A percentile compares a stretch with the other conserved stretches of the same genome.
Evolutionary conservation across 2,888 invertebrate genomes (phyloP).

Genomic region (Cataglyphis cursor): DNA sequence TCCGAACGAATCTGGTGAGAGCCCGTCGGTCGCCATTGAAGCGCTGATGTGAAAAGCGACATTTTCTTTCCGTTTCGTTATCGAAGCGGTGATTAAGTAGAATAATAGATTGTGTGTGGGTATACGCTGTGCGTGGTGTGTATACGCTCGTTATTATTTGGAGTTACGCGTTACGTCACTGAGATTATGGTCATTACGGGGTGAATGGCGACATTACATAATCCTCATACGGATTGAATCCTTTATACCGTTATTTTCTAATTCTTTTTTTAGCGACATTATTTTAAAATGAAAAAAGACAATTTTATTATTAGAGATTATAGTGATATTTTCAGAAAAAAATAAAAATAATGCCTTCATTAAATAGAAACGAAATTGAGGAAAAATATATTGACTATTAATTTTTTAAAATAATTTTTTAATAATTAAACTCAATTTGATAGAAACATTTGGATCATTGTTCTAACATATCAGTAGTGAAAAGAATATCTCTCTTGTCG

Average conservation of each 20-base stretch:
- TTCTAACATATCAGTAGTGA: not conserved
- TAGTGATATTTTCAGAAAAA: not conserved
- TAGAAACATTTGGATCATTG: not conserved
- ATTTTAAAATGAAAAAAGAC: not conserved
- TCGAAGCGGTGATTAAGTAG: conserved; percentile 31
- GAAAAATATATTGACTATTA: not conserved
- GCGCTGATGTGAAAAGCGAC: conserved; percentile 32
- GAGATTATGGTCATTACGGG: conserved; percentile 16
- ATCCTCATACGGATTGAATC: not conserved
- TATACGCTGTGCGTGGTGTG: not conserved
- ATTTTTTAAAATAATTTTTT: not conserved
- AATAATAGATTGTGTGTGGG: not conserved
- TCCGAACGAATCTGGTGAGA: not conserved
- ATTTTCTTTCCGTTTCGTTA: conserved; percentile 25
- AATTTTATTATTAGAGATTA: not conserved
- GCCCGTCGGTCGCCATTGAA: conserved; percentile 23
- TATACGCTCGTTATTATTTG: not conserved
- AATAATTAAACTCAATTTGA: not conserved
- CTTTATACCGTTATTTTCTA: not conserved
- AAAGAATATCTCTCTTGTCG: not conserved
- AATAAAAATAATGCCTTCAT: not conserved
- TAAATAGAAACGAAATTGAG: not conserved
- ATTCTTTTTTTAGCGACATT: not conserved
- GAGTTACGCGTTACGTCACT: not conserved
- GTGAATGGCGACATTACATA: not conserved